These are phyloP conservation scores for Calliopsis andreniformis DNA, from an alignment of 1,140 invertebrate genomes.

Conservation along the genomic window DNA sequence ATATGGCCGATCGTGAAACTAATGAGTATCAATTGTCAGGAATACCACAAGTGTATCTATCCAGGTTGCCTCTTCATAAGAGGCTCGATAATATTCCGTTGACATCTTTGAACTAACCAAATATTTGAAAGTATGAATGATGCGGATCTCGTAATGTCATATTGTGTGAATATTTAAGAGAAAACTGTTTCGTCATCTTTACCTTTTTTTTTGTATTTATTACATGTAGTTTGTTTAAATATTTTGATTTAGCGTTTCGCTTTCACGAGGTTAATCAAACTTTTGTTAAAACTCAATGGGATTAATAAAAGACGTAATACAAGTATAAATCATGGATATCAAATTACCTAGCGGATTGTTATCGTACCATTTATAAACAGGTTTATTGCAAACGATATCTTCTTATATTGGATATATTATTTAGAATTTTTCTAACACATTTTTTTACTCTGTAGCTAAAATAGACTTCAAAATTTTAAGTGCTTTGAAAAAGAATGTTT, in stretches of 20 bases:
- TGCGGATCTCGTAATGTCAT: neutral
- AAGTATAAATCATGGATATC: conserved; percentile 5
- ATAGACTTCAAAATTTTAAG: no score
- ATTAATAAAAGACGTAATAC: conserved; percentile 13
- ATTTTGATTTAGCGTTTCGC: neutral
- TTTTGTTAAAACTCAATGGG: conserved; percentile 1
- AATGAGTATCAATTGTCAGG: conserved; percentile 43
- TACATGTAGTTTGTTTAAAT: neutral
- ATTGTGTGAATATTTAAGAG: neutral
- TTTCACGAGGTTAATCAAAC: neutral
- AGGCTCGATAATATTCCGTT: conserved; percentile 28
- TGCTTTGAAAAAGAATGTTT: no score
- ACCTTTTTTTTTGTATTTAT: neutral
- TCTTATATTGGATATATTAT: no score
- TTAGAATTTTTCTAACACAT: no score
- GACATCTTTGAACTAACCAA: conserved; percentile 8
- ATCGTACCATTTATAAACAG: no score
- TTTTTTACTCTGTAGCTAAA: no score
- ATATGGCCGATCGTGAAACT: conserved; percentile 33
- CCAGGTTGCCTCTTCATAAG: conserved; percentile 27
- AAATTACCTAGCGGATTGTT: neutral
- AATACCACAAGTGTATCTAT: conserved; percentile 36
- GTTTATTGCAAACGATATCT: no score
- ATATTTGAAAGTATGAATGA: neutral
- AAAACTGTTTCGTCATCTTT: neutral